Evolutionary conservation across 2,113 vertebrate genomes (phyloP).

Genomic region (Naja naja): DNA sequence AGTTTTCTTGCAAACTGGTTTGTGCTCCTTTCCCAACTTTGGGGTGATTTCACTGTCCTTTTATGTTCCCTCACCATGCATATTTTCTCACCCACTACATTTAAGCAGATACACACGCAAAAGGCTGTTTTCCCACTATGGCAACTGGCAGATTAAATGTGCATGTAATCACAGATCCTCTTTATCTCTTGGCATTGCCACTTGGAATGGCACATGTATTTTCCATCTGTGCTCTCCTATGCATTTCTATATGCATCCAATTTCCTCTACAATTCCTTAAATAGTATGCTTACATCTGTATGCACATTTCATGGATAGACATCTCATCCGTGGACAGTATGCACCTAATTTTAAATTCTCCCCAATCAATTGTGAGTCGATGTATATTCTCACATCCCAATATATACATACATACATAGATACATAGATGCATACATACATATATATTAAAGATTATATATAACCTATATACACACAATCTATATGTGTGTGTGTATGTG

Average conservation of each 20-base stretch:
- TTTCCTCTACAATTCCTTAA: background rate
- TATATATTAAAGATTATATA: too few species aligned
- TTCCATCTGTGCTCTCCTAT: background rate
- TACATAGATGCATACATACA: too few species aligned
- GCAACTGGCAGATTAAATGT: background rate
- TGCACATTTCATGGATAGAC: background rate
- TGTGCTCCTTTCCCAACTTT: background rate
- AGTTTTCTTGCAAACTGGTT: background rate
- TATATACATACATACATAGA: too few species aligned
- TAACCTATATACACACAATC: too few species aligned
- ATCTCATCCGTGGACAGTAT: background rate
- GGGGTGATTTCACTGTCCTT: background rate
- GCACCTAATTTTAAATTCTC: background rate
- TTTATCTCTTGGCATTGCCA: background rate
- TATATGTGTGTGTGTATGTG: too few species aligned
- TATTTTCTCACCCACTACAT: background rate
- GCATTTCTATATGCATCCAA: background rate
- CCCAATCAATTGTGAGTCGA: background rate
- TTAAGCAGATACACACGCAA: background rate
- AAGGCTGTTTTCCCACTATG: background rate
- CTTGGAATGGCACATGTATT: background rate
- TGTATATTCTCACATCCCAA: background rate
- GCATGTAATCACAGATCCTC: background rate
- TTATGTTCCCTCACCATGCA: background rate
- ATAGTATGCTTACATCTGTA: background rate